Evolutionary conservation across 2,888 invertebrate species (phyloP), one percentile per base, ranked within the genome.

Genomic region (Xestia sexstrigata): DNA sequence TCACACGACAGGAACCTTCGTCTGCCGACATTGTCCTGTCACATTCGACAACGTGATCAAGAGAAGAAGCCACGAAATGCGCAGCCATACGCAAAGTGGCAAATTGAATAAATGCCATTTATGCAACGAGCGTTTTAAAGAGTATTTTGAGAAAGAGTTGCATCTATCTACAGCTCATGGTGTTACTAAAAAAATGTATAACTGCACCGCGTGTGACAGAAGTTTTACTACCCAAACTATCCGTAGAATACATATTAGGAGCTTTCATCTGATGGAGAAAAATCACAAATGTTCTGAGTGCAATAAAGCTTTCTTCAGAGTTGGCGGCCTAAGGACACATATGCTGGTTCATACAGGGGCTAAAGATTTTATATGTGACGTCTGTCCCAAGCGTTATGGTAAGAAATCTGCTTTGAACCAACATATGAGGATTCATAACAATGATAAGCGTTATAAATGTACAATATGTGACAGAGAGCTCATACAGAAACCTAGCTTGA

Each of bases 291-390:
- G 92, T 49, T 13, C 83, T 0, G 65, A 86, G 6, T 93, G 93
- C 35, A 87, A 88, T 2, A 90, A 63, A 72, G 79, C 67, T 0
- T 91, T 87, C 49, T 87, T 79, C 55, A 80, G 69, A 7, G 89
- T 91, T 47, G 88, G 88, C 13, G 92, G 92, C 63, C 85, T 95
- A 63, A 92, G 91, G 30, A 90, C 91, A 4, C 96, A 96, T 81
- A 90, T 93, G 90, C 88, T 95, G 13, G 94, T 92, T 26, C 97
- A 97, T 83, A 94, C 95, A 0, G 95, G 93, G 0, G 90, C 91
- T 1, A 95, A 94, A 81, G 93, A 95, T 15, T 96, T 93, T 47
- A 90, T 94, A 47, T 95, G 95, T 70, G 89, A 91, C 35, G 74
- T 93, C 2, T 95, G 95, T 66, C 84, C 85, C 1, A 94, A 95